Evolutionary conservation across 2,888 invertebrate genomes (phyloP).

Genomic region (Hydriomena furcata): DNA sequence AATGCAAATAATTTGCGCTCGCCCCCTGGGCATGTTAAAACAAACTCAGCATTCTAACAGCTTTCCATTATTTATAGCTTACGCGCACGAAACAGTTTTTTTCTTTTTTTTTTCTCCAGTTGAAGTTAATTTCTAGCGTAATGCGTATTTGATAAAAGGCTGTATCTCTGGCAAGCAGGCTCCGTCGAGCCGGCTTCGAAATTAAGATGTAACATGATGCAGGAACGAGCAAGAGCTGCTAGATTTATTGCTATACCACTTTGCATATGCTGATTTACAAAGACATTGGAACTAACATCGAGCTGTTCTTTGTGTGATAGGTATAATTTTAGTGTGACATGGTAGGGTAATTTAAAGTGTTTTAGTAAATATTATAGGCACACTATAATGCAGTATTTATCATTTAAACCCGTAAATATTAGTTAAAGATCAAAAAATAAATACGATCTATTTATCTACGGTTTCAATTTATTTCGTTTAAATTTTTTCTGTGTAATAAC

Average conservation of each 20-base stretch:
- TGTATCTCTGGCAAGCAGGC: slow-evolving; percentile 80
- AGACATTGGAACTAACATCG: slow-evolving; percentile 61
- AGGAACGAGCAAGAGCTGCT: slow-evolving; percentile 84
- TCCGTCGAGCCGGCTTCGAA: slow-evolving; percentile 81
- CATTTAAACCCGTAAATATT: too few relatives aligned
- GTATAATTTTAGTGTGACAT: slow-evolving; percentile 42
- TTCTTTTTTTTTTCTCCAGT: slow-evolving; percentile 64
- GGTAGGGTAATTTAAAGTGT: not conserved
- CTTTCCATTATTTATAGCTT: slow-evolving; percentile 76
- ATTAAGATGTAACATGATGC: slow-evolving; percentile 85
- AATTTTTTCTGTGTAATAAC: too few relatives aligned
- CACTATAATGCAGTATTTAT: too few relatives aligned
- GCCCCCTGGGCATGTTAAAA: slow-evolving; percentile 77
- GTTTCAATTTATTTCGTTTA: too few relatives aligned
- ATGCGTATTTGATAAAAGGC: slow-evolving; percentile 82
- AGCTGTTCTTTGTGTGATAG: slow-evolving; percentile 54
- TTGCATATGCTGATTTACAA: slow-evolving; percentile 85
- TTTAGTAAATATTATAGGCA: not conserved
- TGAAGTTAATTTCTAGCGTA: slow-evolving; percentile 80
- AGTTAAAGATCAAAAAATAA: too few relatives aligned
- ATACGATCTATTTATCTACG: too few relatives aligned
- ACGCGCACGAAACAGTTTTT: slow-evolving; percentile 65
- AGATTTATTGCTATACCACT: slow-evolving; percentile 85
- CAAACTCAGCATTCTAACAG: slow-evolving; percentile 77
- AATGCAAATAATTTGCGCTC: slow-evolving; percentile 74